Conservation (phyloP, 2,888 invertebrate species). For the Idaea aversata region DNA sequence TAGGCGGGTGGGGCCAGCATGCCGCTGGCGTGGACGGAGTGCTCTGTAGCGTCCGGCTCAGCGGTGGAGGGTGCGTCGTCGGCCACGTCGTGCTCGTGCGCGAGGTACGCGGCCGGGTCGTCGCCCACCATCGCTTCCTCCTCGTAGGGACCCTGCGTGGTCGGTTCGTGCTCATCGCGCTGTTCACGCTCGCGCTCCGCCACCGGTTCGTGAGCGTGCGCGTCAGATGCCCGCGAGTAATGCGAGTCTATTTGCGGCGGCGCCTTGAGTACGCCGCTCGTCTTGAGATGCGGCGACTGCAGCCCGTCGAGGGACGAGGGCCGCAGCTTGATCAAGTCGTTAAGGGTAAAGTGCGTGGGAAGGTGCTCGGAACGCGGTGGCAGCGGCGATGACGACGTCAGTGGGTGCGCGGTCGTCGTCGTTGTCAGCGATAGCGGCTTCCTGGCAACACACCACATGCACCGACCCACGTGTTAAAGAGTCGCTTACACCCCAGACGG, state of each 20-base stretch:
- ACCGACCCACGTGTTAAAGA: conserved; percentile 68
- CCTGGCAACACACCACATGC: conserved; percentile 62
- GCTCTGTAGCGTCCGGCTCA: conserved; percentile 81
- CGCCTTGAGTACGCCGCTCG: conserved; percentile 70
- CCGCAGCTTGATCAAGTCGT: conserved; percentile 79
- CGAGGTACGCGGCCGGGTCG: conserved; percentile 76
- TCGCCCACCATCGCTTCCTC: conserved; percentile 79
- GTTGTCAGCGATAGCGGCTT: conserved; percentile 80
- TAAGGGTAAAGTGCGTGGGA: conserved; percentile 76
- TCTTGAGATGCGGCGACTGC: conserved; percentile 72
- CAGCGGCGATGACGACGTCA: conserved; percentile 78
- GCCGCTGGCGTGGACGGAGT: conserved; percentile 77
- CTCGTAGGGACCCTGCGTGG: conserved; percentile 84
- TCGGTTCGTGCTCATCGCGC: conserved; percentile 57
- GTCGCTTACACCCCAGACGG: conserved; percentile 38
- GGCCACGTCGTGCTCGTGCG: conserved; percentile 66
- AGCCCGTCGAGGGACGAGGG: conserved; percentile 75
- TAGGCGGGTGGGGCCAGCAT: conserved; percentile 78
- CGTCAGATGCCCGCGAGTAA: conserved; percentile 77
- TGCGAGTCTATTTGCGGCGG: conserved; percentile 82
- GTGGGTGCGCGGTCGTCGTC: conserved; percentile 78
- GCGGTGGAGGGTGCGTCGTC: conserved; percentile 79
- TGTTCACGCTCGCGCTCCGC: conserved; percentile 60
- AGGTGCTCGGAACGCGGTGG: conserved; percentile 78
- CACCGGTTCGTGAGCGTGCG: conserved; percentile 62